phyloP scores from a whole-genome alignment of 2,888 invertebrate genomes.

The Ellobium chinense region DNA sequence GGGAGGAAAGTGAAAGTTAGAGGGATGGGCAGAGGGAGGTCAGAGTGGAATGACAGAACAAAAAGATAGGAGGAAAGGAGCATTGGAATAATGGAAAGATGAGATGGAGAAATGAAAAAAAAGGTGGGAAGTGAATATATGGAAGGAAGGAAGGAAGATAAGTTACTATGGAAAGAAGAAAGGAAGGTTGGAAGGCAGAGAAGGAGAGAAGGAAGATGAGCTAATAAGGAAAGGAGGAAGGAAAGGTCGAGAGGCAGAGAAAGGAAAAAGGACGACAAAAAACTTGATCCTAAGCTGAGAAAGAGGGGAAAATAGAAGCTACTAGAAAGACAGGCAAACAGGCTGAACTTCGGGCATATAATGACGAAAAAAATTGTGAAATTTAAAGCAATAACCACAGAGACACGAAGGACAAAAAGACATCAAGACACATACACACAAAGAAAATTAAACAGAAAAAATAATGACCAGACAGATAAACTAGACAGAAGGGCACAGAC shows the following conservation, averaged over 20 bases:
- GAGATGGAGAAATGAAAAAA: background rate
- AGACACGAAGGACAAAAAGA: no score
- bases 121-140: background rate
- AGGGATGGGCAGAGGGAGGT: background rate
- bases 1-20: background rate
- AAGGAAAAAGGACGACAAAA: background rate
- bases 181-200: background rate
- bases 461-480: background rate
- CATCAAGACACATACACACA: background rate
- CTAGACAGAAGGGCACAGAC: background rate
- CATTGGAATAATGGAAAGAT: background rate
- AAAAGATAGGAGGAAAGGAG: background rate
- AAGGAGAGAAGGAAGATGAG: conserved; percentile 13
- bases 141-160: background rate
- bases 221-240: conserved; percentile 9
- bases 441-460: background rate
- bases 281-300: background rate
- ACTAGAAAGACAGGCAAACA: no score
- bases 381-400: no score
- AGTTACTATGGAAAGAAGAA: background rate
- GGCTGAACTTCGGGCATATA: no score
- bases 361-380: no score
- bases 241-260: background rate
- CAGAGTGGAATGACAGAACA: background rate
- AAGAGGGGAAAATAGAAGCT: background rate